Evolutionary conservation across 2,113 vertebrate species (phyloP).

Genomic region (Scomber colias): DNA sequence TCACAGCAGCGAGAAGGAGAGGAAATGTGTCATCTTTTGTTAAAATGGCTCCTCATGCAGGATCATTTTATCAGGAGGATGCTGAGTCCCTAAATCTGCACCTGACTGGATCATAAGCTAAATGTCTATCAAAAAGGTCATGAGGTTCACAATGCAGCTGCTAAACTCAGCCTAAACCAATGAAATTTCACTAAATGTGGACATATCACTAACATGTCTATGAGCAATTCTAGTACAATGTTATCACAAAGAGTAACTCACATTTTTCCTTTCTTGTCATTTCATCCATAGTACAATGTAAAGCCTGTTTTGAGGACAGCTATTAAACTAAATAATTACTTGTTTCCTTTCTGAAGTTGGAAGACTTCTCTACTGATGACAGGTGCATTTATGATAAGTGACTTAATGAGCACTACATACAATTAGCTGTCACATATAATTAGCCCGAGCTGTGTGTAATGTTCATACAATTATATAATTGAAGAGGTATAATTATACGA

Average conservation of each 20-base stretch:
- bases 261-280: neutral
- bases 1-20: neutral
- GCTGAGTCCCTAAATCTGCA: neutral
- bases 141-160: neutral
- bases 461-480: too few relatives aligned
- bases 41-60: neutral
- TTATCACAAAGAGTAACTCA: too few relatives aligned
- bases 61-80: neutral
- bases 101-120: neutral
- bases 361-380: neutral
- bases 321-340: neutral
- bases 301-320: neutral
- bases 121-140: neutral
- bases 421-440: slow-evolving; percentile 21
- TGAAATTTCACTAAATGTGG: neutral
- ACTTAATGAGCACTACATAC: neutral
- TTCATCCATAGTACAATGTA: neutral
- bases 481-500: neutral
- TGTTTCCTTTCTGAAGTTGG: neutral
- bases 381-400: neutral
- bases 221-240: too few relatives aligned
- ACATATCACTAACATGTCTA: too few relatives aligned
- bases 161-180: neutral
- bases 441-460: neutral
- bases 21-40: neutral